A percentile compares a stretch with the other conserved stretches of the same genome.
These are phyloP conservation scores for Falco punctatus DNA, from an alignment of 2,113 vertebrate species.

Conservation along the genomic window DNA sequence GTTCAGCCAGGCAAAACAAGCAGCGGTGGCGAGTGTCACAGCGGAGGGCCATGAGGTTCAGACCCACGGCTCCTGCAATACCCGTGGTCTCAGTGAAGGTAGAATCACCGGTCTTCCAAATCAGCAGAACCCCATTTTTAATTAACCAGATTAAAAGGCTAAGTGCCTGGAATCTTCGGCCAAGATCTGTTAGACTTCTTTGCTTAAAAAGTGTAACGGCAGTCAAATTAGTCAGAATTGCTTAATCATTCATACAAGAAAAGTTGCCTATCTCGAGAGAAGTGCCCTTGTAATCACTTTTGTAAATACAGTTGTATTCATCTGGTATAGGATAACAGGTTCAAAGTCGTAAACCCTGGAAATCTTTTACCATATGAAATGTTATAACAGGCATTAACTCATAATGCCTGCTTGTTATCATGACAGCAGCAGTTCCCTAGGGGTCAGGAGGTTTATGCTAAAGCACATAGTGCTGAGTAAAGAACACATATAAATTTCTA, in stretches of 20 bases:
- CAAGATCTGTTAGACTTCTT: not conserved
- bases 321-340: slow-evolving; percentile 64
- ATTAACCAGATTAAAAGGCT: not conserved
- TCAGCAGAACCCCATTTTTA: not conserved
- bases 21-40: not conserved
- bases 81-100: not conserved
- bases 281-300: slow-evolving; percentile 47
- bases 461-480: not conserved
- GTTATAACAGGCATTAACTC: slow-evolving; percentile 50
- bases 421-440: not conserved
- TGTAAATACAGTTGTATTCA: slow-evolving; percentile 66
- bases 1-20: not conserved
- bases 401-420: slow-evolving; percentile 10
- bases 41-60: not conserved
- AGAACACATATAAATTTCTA: not conserved
- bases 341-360: slow-evolving; percentile 78
- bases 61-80: not conserved
- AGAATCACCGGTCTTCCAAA: not conserved
- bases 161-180: not conserved
- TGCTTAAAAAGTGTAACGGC: not conserved
- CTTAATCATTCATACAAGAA: slow-evolving; percentile 70
- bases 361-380: slow-evolving; percentile 73
- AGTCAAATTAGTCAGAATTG: not conserved
- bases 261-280: slow-evolving; percentile 35
- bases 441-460: not conserved